A percentile compares a stretch with the other conserved stretches of the same genome.
Conservation (phyloP, 2,797 vertebrate species). For the Orestias chungarensis region DNA sequence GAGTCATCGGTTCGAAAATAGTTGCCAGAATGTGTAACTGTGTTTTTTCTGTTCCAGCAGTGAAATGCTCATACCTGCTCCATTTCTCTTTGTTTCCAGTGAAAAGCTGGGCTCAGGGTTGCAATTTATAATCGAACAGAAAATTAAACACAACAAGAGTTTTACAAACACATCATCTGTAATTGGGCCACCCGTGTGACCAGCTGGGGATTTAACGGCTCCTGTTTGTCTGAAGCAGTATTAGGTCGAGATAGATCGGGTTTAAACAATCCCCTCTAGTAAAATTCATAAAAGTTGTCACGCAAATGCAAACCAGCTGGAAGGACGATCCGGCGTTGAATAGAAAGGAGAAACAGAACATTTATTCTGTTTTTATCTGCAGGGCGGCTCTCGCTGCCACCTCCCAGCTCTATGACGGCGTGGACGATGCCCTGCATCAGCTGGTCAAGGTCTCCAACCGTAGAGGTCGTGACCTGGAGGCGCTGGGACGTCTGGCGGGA, state of each 20-base stretch:
- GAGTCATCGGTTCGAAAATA: not conserved
- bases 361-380: not conserved
- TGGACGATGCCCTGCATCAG: conserved; percentile 89
- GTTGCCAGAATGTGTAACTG: not conserved
- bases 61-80: not conserved
- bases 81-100: not conserved
- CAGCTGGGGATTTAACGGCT: not conserved
- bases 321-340: not conserved
- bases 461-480: conserved; percentile 81
- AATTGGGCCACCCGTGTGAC: not conserved
- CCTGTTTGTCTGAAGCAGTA: no score
- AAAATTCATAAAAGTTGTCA: not conserved
- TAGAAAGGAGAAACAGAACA: not conserved
- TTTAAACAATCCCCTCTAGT: not conserved
- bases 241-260: not conserved
- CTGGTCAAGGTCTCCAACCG: conserved; percentile 88
- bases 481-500: conserved; percentile 72
- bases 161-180: not conserved
- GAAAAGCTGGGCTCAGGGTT: not conserved
- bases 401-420: conserved; percentile 86
- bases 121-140: not conserved
- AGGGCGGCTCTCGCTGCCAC: conserved; percentile 79
- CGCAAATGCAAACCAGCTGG: not conserved
- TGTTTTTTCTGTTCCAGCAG: not conserved
- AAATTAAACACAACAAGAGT: not conserved